Percentiles rank a stretch among this genome's conserved stretches.
Evolutionary conservation across 2,797 vertebrate species (phyloP).

Genomic region (Strix occidentalis): DNA sequence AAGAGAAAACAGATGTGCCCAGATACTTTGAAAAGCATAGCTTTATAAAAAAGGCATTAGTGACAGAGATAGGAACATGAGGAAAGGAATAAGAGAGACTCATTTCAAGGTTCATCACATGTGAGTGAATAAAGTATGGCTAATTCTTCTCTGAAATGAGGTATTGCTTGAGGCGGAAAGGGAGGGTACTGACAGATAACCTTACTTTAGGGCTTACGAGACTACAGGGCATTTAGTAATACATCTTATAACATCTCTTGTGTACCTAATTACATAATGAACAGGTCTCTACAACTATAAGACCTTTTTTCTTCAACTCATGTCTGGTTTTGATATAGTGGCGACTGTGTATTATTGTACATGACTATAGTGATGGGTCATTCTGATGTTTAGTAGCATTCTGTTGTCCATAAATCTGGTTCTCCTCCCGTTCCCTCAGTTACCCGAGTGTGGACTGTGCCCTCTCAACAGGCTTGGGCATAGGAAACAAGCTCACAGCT

Average conservation of each 20-base stretch:
- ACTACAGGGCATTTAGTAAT: background rate
- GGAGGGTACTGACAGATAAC: background rate
- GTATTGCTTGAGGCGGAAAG: background rate
- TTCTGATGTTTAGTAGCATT: background rate
- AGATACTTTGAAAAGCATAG: background rate
- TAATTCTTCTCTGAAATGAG: slow-evolving; percentile 9
- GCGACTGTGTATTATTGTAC: background rate
- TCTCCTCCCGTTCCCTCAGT: background rate
- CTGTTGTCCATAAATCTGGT: background rate
- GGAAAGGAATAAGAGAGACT: background rate
- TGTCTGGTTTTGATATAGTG: background rate
- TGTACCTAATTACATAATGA: background rate
- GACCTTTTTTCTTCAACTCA: background rate
- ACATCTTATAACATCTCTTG: background rate
- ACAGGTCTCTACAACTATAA: background rate
- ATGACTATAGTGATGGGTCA: background rate
- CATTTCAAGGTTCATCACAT: background rate
- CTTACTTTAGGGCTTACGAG: background rate
- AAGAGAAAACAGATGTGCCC: background rate
- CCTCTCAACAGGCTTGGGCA: background rate
- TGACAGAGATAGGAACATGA: background rate
- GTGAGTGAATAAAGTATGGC: background rate
- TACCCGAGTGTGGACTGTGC: background rate
- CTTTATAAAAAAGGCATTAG: background rate
- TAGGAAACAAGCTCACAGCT: background rate